Evolutionary conservation across 2,797 vertebrate species (phyloP).

Genomic region (Choloepus didactylus): DNA sequence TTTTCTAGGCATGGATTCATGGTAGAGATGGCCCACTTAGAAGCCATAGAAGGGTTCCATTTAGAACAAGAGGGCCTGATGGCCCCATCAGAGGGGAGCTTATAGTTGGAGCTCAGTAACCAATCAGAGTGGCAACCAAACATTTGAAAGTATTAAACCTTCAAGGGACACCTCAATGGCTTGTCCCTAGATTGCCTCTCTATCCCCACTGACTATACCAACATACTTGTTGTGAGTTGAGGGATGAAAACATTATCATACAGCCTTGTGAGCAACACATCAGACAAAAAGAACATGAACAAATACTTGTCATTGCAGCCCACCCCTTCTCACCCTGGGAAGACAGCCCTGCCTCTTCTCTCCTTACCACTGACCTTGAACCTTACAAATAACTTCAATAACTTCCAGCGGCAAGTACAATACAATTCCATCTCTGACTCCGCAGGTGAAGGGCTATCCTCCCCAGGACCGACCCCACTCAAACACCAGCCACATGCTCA

Average conservation of each 20-base stretch:
- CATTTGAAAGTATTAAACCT: constrained; percentile 26
- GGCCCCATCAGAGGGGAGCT: background rate
- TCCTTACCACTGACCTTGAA: background rate
- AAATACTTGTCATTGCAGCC: background rate
- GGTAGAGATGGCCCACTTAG: background rate
- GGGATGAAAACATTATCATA: background rate
- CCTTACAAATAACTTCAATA: too few species aligned
- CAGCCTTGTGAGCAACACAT: background rate
- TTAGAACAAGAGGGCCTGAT: background rate
- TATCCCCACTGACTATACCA: background rate
- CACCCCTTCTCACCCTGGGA: background rate
- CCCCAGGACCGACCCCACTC: too few species aligned
- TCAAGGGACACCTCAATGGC: background rate
- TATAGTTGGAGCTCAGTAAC: background rate
- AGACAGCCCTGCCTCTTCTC: background rate
- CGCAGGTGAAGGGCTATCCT: too few species aligned
- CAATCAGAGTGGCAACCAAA: background rate
- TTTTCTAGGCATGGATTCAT: background rate
- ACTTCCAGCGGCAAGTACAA: too few species aligned
- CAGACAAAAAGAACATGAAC: background rate
- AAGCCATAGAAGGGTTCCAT: background rate
- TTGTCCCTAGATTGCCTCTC: background rate
- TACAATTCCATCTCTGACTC: too few species aligned
- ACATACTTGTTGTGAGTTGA: background rate
- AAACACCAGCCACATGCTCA: too few species aligned